A percentile compares a stretch with the other conserved stretches of the same genome.
Evolutionary conservation across 2,888 invertebrate species (phyloP).

Genomic region (Chironomus riparius): DNA sequence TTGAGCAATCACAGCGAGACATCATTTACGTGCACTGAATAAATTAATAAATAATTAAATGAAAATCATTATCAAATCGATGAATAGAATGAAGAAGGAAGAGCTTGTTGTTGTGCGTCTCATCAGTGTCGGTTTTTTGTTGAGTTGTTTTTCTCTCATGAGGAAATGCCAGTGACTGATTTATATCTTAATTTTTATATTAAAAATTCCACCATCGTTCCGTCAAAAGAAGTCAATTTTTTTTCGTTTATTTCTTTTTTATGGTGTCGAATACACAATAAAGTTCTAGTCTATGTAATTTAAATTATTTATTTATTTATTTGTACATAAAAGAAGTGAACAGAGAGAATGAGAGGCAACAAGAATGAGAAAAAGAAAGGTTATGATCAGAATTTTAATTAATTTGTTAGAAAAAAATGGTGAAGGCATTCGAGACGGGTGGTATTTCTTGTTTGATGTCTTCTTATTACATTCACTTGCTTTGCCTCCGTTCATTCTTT

Average conservation of each 20-base stretch:
- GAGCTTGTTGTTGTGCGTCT: neutral
- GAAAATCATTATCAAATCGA: neutral
- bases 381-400: conserved; percentile 6
- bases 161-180: neutral
- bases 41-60: conserved; percentile 17
- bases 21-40: conserved; percentile 15
- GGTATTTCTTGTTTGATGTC: conserved; percentile 6
- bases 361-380: neutral
- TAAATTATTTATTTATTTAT: too few relatives aligned
- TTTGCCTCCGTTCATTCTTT: neutral
- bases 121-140: neutral
- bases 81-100: neutral
- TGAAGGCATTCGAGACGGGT: neutral
- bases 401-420: neutral
- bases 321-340: too few relatives aligned
- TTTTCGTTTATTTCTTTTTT: too few relatives aligned
- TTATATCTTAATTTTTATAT: neutral
- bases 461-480: neutral
- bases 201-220: neutral
- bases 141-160: neutral
- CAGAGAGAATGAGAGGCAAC: neutral
- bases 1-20: conserved; percentile 17
- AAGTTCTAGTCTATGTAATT: too few relatives aligned
- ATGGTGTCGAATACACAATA: too few relatives aligned
- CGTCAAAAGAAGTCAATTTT: too few relatives aligned